Base-by-base conservation (phyloP, 2,113 vertebrate genomes). In the Pagrus major region DNA sequence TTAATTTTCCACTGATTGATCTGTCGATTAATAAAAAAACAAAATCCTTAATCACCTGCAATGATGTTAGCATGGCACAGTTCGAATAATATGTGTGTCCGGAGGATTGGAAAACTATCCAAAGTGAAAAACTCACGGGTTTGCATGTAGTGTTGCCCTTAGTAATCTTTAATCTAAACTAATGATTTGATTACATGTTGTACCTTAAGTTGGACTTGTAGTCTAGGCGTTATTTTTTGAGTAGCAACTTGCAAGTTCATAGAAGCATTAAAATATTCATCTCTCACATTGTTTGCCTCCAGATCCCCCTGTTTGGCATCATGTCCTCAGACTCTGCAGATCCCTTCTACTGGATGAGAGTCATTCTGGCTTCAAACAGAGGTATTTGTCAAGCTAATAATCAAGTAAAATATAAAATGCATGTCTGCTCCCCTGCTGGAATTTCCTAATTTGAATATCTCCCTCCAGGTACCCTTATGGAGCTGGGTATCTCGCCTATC, bases 281-380 rank as follows among this genome's bases (percentile, higher is more conserved):
- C 35, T 46, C 20, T 61, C 20, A 55, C 9, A 21, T n/a, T 59
- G 9, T 65, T 37, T 56, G 73, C n/a, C 14, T 73, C 37, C 83
- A 99, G 98, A 99, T 99, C 78, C 98, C 98, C 0, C 94, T 99
- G 2, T 99, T 99, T 90, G 98, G 98, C 46, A 99, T 99, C 87
- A 99, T 99, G 98, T 99, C 98, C 15, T 99, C 98, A 81, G 98
- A 99, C 85, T 99, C 98, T 3, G 98, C 98, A 18, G 98, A 99
- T 95, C 98, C 98, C 3, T 99, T 99, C 93, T 99, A 99, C 87
- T 99, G 98, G 98, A 99, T 99, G 96, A 96, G 98, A 94, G 98
- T 99, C 49, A 99, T 99, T 87, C 81, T 99, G 75, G 98, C 98
- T 2, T 99, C 98, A 56, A 99, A 99, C 92, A 97, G 98, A 96